Evolutionary conservation across 1,140 invertebrate genomes (phyloP).

Genomic region (Aporrectodea caliginosa): DNA sequence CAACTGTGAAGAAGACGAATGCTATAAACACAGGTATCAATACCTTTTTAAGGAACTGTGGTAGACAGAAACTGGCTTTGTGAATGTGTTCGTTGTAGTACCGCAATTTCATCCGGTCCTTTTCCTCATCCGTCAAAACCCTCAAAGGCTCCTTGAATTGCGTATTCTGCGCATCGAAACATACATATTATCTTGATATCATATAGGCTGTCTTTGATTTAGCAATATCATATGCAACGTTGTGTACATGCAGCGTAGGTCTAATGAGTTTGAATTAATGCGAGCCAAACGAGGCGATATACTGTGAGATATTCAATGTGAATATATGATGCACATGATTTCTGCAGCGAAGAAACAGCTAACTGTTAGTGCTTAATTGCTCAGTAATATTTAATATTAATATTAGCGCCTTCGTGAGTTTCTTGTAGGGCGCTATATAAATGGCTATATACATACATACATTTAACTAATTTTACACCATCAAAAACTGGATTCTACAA

Average conservation of each 20-base stretch:
- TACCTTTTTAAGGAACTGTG: conserved; percentile 70
- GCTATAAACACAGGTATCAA: no score
- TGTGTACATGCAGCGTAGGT: no score
- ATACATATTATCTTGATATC: conserved; percentile 12
- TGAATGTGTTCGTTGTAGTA: conserved; percentile 86
- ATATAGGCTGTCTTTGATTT: background rate
- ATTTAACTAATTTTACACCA: no score
- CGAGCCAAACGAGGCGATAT: background rate
- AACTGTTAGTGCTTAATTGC: no score
- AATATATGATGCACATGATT: background rate
- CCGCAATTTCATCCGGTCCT: conserved; percentile 68
- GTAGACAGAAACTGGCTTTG: conserved; percentile 77
- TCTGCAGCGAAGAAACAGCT: background rate
- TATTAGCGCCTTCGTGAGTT: no score
- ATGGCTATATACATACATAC: no score
- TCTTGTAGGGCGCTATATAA: no score
- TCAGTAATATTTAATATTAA: no score
- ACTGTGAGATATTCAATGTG: background rate
- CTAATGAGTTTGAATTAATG: no score
- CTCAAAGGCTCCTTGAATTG: conserved; percentile 69
- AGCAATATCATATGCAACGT: background rate
- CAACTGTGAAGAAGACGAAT: no score
- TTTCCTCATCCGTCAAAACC: conserved; percentile 65
- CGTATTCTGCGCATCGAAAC: conserved; percentile 57
- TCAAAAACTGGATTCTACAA: no score